Conservation (phyloP, 2,888 invertebrate genomes). For the Deilephila porcellus region DNA sequence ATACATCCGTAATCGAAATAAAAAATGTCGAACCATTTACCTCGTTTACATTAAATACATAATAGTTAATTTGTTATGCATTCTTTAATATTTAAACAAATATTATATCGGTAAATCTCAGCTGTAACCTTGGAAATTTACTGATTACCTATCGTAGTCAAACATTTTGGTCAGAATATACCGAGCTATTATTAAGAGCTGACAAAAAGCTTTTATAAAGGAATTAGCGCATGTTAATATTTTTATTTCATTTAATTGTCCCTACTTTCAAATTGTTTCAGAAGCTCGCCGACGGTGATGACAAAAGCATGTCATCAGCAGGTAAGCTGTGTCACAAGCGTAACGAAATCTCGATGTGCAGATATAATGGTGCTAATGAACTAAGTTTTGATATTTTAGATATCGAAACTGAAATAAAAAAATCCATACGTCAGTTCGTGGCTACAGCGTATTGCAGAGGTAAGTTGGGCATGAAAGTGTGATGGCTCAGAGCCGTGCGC, state of each 20-base stretch:
- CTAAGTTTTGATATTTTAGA: slow-evolving; percentile 56
- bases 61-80: background rate
- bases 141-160: background rate
- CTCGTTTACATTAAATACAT: background rate
- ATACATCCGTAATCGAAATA: background rate
- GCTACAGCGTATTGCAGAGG: slow-evolving; percentile 67
- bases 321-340: slow-evolving; percentile 26
- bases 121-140: background rate
- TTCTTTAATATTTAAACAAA: background rate
- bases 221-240: background rate
- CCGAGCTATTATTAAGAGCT: background rate
- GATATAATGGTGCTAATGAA: slow-evolving; percentile 41
- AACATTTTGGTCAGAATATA: slow-evolving; percentile 7
- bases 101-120: background rate
- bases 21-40: background rate
- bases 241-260: background rate
- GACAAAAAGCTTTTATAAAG: too few relatives aligned
- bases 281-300: background rate
- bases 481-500: slow-evolving; percentile 70
- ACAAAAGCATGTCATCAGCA: slow-evolving; percentile 8
- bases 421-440: slow-evolving; percentile 55
- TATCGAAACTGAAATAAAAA: slow-evolving; percentile 59
- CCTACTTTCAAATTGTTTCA: background rate
- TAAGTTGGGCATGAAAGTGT: slow-evolving; percentile 77
- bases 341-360: slow-evolving; percentile 29